Conservation (phyloP, 2,888 invertebrate species). For the Celastrina argiolus region DNA sequence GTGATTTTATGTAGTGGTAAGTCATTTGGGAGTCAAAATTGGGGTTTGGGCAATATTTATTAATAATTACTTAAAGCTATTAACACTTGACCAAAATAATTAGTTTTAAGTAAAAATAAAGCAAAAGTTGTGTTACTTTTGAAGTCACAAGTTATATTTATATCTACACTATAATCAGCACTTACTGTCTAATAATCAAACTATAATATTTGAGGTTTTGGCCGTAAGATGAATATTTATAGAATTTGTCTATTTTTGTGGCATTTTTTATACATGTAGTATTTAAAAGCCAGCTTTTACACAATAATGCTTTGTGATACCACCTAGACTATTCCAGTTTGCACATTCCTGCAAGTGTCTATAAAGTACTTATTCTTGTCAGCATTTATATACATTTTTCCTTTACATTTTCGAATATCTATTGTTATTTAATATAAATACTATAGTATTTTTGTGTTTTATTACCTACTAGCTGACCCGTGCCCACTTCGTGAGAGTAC, state of each 20-base stretch:
- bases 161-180: background rate
- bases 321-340: background rate
- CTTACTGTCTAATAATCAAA: too few relatives aligned
- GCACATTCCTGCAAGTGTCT: slow-evolving; percentile 2
- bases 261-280: background rate
- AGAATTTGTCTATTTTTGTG: background rate
- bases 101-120: background rate
- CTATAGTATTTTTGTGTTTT: background rate
- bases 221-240: too few relatives aligned
- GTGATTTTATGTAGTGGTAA: background rate
- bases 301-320: background rate
- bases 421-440: slow-evolving; percentile 31
- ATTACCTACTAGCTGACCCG: too few relatives aligned
- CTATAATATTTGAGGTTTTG: too few relatives aligned
- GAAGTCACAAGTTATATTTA: background rate
- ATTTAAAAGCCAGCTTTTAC: background rate
- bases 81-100: background rate
- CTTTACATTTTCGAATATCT: slow-evolving; percentile 36
- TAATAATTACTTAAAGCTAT: background rate
- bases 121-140: background rate
- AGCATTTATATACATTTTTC: slow-evolving; percentile 19
- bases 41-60: background rate
- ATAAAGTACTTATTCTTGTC: background rate
- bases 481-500: too few relatives aligned
- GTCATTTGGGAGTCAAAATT: background rate